Conservation (phyloP, 2,888 invertebrate genomes). For the Tryphoninae sp. region DNA sequence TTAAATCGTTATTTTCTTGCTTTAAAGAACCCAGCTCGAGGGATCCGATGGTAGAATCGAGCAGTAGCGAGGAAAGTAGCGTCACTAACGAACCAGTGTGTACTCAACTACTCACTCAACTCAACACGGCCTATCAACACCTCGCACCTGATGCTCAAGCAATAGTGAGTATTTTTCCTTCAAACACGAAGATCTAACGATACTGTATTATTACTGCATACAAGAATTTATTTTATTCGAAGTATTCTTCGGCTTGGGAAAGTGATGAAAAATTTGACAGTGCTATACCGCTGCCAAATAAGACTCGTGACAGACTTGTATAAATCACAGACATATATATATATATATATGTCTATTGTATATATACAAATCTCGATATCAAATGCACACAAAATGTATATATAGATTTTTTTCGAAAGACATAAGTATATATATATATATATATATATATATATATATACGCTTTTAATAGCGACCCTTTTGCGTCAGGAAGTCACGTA, state of each 20-base stretch:
- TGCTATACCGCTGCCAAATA: not conserved
- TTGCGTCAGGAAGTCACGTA: conserved; percentile 50
- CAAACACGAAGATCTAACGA: not conserved
- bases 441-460: not conserved
- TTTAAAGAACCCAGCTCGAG: conserved; percentile 78
- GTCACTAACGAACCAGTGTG: conserved; percentile 79
- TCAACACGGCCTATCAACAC: conserved; percentile 80
- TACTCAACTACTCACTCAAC: conserved; percentile 78
- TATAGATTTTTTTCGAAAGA: not conserved
- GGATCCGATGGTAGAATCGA: conserved; percentile 80
- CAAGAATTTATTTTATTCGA: too few relatives aligned
- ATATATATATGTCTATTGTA: too few relatives aligned
- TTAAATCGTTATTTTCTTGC: not conserved
- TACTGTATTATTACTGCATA: too few relatives aligned
- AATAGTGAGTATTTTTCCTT: conserved; percentile 72
- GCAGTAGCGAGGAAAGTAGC: conserved; percentile 75
- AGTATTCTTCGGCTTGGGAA: too few relatives aligned
- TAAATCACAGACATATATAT: not conserved
- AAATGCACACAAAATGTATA: not conserved
- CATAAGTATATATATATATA: not conserved
- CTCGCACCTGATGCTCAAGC: conserved; percentile 80
- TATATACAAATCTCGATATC: not conserved
- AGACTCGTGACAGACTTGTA: not conserved
- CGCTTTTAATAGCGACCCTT: conserved; percentile 6
- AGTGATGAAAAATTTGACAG: not conserved